Base-by-base conservation (phyloP, 1,140 invertebrate species). In the Neodiprion virginianus region DNA sequence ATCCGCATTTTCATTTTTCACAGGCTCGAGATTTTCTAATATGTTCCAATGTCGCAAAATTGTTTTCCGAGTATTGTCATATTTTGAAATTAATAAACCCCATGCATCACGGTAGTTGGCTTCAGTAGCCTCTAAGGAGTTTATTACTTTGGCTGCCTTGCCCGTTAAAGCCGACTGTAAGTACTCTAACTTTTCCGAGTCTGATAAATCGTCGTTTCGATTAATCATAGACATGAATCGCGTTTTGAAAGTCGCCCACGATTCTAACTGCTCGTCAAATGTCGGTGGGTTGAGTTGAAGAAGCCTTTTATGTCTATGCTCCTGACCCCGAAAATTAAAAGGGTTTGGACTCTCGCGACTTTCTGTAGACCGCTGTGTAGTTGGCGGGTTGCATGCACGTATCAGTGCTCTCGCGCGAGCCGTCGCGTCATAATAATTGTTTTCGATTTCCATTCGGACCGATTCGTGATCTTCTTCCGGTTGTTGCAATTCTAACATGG, bases 221-320 rank as follows among this genome's bases (percentile, higher is more conserved):
- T 83, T 77, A 12, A 86, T 79, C 49, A 83, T 69, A 23, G 83
- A 79, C 40, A 73, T 77, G 73, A 84, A 86, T 12, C 70, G 72
- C 74, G 82, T 81, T 10, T 75, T 50, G 76, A 85, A 87, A 1
- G 75, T 71, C 21, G 79, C 50, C 80, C 82, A 86, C 67, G 85
- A 79, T 71, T 83, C 76, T 48, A 80, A 82, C 12, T 53, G 73
- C 9, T 80, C 82, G 28, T 76, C 72, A 73, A 85, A 86, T 69
- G 71, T 76, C 8, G 80, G 80, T 28, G 85, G 75, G 14, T 81
- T 74, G 9, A 86, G 81, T 12, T 75, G 72, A 0, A 80, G 81
- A 68, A 86, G 76, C 74, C 12, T 14, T 48, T 10, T 69, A 48
- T 17, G 67, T 11, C 66, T 47, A 53, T 12, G 47, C 65, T 47